Percentiles rank a stretch among this genome's conserved stretches.
phyloP scores from a whole-genome alignment of 2,113 vertebrate species.

The Chaenocephalus aceratus region DNA sequence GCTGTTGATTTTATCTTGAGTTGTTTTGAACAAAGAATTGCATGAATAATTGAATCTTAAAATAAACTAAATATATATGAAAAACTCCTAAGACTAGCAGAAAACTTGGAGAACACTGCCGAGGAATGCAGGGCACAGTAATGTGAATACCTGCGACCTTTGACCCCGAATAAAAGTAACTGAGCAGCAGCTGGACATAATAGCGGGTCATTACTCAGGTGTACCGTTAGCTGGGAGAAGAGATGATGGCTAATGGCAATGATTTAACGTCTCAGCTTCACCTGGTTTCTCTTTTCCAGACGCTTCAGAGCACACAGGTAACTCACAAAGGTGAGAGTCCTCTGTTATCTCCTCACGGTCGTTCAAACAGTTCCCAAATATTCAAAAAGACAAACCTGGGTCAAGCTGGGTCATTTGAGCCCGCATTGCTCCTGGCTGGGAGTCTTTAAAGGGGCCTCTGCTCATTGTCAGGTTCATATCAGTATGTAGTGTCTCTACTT shows the following conservation, averaged over 20 bases:
- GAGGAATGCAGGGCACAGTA: constrained; percentile 35
- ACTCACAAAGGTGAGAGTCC: constrained; percentile 1
- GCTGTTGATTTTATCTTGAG: background rate
- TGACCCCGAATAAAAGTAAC: constrained; percentile 24
- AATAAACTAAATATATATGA: background rate
- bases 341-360: background rate
- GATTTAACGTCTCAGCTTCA: constrained; percentile 46
- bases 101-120: background rate
- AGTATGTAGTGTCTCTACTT: too few relatives aligned
- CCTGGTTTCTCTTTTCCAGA: constrained; percentile 66
- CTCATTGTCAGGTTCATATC: too few relatives aligned
- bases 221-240: constrained; percentile 32
- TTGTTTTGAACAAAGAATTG: background rate
- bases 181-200: constrained; percentile 56
- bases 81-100: too few relatives aligned
- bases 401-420: background rate
- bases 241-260: constrained; percentile 14
- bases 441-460: background rate
- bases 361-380: background rate
- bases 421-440: background rate
- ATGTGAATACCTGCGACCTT: constrained; percentile 51
- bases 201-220: constrained; percentile 54
- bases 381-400: background rate
- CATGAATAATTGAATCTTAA: background rate
- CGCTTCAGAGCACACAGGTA: background rate